Conservation (phyloP, 2,888 invertebrate species). For the Achlya flavicornis region DNA sequence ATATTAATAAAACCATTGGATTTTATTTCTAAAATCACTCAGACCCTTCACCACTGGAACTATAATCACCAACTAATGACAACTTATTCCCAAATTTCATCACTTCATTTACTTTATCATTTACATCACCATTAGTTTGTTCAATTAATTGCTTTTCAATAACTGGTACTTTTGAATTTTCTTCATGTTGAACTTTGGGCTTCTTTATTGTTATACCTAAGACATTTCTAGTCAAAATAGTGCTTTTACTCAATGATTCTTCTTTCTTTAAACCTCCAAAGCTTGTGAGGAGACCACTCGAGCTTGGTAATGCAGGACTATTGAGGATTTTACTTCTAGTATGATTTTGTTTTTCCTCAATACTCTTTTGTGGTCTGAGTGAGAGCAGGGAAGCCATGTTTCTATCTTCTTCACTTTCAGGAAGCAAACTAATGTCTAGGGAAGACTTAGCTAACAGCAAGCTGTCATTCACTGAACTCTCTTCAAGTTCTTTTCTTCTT, state of each 20-base stretch:
- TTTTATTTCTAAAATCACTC: constrained; percentile 35
- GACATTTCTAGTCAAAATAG: constrained; percentile 58
- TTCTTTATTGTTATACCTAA: constrained; percentile 72
- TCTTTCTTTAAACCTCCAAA: constrained; percentile 84
- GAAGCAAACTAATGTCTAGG: constrained; percentile 89
- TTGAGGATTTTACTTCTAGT: constrained; percentile 80
- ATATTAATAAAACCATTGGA: neutral
- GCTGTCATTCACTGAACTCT: constrained; percentile 86
- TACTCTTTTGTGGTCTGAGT: constrained; percentile 85
- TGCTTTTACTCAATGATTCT: constrained; percentile 73
- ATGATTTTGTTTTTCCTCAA: constrained; percentile 81
- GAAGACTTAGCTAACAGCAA: constrained; percentile 89
- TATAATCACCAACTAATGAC: constrained; percentile 68
- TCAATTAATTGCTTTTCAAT: constrained; percentile 14
- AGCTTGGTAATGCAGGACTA: constrained; percentile 82
- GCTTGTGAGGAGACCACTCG: constrained; percentile 71
- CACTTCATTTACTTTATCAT: constrained; percentile 17
- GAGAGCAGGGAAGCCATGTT: constrained; percentile 90
- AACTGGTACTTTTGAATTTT: constrained; percentile 16
- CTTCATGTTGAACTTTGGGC: constrained; percentile 34
- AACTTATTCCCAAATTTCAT: constrained; percentile 29
- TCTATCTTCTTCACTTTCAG: constrained; percentile 91
- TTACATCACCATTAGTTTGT: constrained; percentile 13
- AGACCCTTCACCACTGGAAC: constrained; percentile 68
- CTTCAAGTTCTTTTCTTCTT: constrained; percentile 90